Evolutionary conservation across 2,888 invertebrate genomes (phyloP).

Genomic region (Hypsopygia costalis): DNA sequence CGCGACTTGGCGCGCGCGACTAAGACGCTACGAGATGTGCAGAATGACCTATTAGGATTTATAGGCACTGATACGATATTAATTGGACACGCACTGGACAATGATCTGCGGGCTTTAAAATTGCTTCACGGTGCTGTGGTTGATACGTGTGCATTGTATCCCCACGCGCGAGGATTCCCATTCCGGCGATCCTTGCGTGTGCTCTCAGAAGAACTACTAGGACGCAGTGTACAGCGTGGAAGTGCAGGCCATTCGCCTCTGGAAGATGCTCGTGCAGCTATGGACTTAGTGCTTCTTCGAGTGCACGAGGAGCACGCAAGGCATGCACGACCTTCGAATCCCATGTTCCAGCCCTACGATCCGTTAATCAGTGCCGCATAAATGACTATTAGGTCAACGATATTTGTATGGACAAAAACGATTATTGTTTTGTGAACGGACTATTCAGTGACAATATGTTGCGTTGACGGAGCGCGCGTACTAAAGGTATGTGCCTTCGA

Average conservation of each 20-base stretch:
- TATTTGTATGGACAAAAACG: conserved; percentile 56
- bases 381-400: conserved; percentile 46
- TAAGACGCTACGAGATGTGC: conserved; percentile 89
- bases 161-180: conserved; percentile 91
- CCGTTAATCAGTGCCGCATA: conserved; percentile 70
- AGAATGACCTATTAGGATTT: conserved; percentile 90
- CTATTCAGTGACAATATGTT: conserved; percentile 54
- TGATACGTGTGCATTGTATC: conserved; percentile 94
- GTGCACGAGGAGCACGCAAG: conserved; percentile 66
- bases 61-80: conserved; percentile 92
- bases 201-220: conserved; percentile 86
- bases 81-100: conserved; percentile 97
- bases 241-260: conserved; percentile 91
- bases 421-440: conserved; percentile 46
- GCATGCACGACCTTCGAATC: conserved; percentile 39
- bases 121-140: conserved; percentile 91
- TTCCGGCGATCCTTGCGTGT: conserved; percentile 90
- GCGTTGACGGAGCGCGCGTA: conserved; percentile 78
- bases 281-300: conserved; percentile 93
- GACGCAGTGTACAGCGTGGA: conserved; percentile 89
- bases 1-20: conserved; percentile 80
- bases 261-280: conserved; percentile 95
- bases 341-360: conserved; percentile 66
- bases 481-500: conserved; percentile 74
- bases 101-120: conserved; percentile 93